Conservation (phyloP, 1,140 invertebrate species). For the Augochlora pura region DNA sequence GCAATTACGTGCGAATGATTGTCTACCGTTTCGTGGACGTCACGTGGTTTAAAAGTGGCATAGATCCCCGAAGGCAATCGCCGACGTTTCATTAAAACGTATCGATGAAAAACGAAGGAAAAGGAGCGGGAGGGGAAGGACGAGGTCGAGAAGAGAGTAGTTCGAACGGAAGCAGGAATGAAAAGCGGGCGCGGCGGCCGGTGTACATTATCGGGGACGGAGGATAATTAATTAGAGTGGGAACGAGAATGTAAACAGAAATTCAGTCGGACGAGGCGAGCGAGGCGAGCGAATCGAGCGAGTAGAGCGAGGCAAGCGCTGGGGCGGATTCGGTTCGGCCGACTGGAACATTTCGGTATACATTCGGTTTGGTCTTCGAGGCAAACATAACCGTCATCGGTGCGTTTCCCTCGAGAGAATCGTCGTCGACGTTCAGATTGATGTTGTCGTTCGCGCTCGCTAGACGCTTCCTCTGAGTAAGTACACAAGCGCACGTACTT, state of each 20-base stretch:
- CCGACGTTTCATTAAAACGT: background rate
- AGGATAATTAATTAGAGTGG: slow-evolving; percentile 72
- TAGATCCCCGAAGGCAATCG: no score
- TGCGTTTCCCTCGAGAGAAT: slow-evolving; percentile 63
- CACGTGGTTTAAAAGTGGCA: no score
- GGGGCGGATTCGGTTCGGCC: slow-evolving; percentile 29
- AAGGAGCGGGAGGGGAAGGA: background rate
- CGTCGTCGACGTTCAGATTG: slow-evolving; percentile 25
- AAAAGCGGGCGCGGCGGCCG: slow-evolving; percentile 35
- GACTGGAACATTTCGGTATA: slow-evolving; percentile 45
- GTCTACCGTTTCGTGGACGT: no score
- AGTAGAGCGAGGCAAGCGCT: slow-evolving; percentile 7
- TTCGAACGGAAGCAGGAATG: background rate
- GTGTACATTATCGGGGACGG: slow-evolving; percentile 58
- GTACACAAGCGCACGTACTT: no score
- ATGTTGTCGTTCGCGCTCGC: slow-evolving; percentile 15
- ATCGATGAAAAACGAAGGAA: background rate
- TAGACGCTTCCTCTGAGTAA: background rate
- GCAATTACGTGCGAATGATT: no score
- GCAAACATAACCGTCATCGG: slow-evolving; percentile 67
- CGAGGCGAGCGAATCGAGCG: slow-evolving; percentile 26
- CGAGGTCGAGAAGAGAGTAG: background rate
- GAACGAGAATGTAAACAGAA: slow-evolving; percentile 58
- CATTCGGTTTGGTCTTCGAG: slow-evolving; percentile 56
- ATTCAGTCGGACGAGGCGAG: slow-evolving; percentile 34